A percentile compares a stretch with the other conserved stretches of the same genome.
phyloP scores from a whole-genome alignment of 2,797 vertebrate genomes.

The Spheniscus humboldti region DNA sequence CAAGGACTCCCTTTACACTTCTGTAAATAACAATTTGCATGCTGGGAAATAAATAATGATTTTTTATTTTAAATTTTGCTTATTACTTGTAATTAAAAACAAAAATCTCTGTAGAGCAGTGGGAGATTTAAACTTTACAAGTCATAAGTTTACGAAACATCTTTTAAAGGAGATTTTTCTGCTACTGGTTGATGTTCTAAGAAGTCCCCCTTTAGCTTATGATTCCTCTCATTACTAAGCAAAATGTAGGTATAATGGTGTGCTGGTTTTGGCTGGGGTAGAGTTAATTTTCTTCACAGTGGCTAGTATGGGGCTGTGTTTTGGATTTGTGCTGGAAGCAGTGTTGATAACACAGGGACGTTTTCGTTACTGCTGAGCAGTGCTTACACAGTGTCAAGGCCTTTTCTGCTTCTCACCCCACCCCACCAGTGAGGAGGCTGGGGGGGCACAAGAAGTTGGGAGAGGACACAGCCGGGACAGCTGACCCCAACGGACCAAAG shows the following conservation, averaged over 20 bases:
- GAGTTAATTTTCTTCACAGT: background rate
- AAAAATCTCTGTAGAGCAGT: background rate
- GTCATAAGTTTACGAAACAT: background rate
- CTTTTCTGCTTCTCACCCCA: background rate
- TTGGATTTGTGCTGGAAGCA: background rate
- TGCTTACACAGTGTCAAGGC: background rate
- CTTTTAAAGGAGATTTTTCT: background rate
- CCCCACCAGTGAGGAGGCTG: background rate
- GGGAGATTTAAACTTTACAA: background rate
- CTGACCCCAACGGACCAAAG: background rate
- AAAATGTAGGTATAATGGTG: background rate
- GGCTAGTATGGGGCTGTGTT: background rate
- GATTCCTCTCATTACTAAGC: background rate
- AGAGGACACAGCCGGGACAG: background rate
- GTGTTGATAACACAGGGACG: background rate
- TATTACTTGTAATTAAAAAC: background rate
- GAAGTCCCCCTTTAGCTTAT: background rate
- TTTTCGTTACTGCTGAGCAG: background rate
- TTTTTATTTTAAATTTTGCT: background rate
- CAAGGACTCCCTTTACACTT: background rate
- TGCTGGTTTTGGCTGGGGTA: background rate
- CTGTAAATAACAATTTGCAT: background rate
- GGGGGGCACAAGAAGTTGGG: background rate
- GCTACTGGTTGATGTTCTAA: background rate
- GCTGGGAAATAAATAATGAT: background rate